phyloP scores from a whole-genome alignment of 2,888 invertebrate species.

The Eupithecia tripunctaria region DNA sequence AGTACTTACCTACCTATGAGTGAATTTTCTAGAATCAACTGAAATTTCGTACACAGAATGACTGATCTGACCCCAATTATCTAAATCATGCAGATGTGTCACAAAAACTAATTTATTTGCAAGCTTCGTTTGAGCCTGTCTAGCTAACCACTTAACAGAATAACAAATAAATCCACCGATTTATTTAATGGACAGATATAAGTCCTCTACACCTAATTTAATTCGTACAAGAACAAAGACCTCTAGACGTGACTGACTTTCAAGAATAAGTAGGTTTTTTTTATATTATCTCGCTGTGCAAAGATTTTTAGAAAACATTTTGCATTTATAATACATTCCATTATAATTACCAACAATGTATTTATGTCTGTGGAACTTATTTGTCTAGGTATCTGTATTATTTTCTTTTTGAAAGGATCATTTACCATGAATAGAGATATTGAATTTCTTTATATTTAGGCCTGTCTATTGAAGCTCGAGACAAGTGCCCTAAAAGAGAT shows the following conservation, averaged over 20 bases:
- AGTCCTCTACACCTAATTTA: neutral
- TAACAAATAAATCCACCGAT: neutral
- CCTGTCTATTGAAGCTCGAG: slow-evolving; percentile 6
- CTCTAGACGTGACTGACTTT: neutral
- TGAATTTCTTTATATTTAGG: neutral
- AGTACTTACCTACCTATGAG: too few species aligned
- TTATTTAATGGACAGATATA: neutral
- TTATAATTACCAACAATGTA: neutral
- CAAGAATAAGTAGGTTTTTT: neutral
- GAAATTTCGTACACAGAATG: neutral
- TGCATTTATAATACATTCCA: neutral
- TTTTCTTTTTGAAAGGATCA: neutral
- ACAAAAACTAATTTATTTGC: neutral
- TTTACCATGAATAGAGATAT: neutral
- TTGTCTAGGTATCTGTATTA: too few species aligned
- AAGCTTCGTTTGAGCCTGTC: neutral
- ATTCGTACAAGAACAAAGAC: neutral
- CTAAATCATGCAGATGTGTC: neutral
- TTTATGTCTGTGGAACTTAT: neutral
- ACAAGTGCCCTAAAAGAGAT: slow-evolving; percentile 17
- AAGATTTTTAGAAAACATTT: neutral
- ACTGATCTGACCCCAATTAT: neutral
- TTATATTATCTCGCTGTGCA: neutral
- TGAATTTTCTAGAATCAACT: neutral
- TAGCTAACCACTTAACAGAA: neutral